These are phyloP conservation scores for Meloidogyne exigua DNA, from an alignment of 1,140 invertebrate species.

Conservation along the genomic window DNA sequence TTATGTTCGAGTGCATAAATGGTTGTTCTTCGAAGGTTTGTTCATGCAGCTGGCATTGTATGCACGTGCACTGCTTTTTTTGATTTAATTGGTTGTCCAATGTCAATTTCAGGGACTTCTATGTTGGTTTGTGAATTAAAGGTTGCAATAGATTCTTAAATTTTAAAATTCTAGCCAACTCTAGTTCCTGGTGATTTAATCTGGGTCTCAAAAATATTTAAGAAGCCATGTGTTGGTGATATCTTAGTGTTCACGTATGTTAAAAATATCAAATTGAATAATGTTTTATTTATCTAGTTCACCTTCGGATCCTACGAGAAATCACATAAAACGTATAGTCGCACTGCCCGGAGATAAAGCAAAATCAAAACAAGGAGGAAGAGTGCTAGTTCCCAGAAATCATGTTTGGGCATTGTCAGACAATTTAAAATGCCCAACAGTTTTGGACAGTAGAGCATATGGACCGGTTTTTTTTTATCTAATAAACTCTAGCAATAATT, in stretches of 20 bases:
- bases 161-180: conserved; percentile 12
- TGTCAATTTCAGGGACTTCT: conserved; percentile 29
- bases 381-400: conserved; percentile 10
- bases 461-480: conserved; percentile 33
- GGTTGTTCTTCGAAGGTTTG: background rate
- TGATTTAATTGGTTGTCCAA: conserved; percentile 37
- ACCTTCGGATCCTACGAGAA: conserved; percentile 32
- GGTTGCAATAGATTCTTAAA: background rate
- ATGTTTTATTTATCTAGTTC: conserved; percentile 22
- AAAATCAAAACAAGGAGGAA: background rate
- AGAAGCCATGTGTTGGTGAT: conserved; percentile 20
- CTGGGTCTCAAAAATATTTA: conserved; percentile 20
- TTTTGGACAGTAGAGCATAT: conserved; percentile 38
- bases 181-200: conserved; percentile 22
- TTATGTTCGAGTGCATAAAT: too few relatives aligned
- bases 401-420: conserved; percentile 46
- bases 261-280: background rate
- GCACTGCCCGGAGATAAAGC: conserved; percentile 10
- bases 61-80: conserved; percentile 37
- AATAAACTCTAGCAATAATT: conserved; percentile 20
- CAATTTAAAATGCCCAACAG: conserved; percentile 27
- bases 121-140: conserved; percentile 36
- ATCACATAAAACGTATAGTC: conserved; percentile 36
- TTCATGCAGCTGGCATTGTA: conserved; percentile 23
- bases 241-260: conserved; percentile 40